A percentile compares a stretch with the other conserved stretches of the same genome.
Evolutionary conservation across 2,113 vertebrate species (phyloP).

Genomic region (Tenrec ecaudatus): DNA sequence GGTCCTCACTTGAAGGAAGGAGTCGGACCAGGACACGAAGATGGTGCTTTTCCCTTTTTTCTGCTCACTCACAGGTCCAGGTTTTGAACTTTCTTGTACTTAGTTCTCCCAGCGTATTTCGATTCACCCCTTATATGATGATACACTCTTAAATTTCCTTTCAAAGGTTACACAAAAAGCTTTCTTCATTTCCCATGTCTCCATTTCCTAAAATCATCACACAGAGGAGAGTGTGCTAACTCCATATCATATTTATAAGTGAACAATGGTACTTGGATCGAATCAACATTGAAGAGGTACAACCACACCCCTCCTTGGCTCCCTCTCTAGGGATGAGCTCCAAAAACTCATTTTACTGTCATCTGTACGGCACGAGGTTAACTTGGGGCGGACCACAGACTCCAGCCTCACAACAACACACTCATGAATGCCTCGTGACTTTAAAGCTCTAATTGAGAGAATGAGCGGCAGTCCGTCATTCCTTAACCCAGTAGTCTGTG

Average conservation of each 20-base stretch:
- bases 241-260: not conserved
- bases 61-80: not conserved
- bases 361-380: constrained; percentile 36
- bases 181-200: not conserved
- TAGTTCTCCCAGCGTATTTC: constrained; percentile 15
- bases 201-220: not conserved
- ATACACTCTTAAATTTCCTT: constrained; percentile 19
- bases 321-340: not conserved
- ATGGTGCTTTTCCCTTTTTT: constrained; percentile 1
- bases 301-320: constrained; percentile 27
- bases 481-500: not conserved
- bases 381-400: constrained; percentile 14
- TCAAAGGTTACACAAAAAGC: constrained; percentile 15
- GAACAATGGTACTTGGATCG: constrained; percentile 7
- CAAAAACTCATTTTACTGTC: constrained; percentile 32
- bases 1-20: not conserved
- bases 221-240: not conserved
- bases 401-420: not conserved
- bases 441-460: constrained; percentile 34
- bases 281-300: not conserved
- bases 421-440: constrained; percentile 34
- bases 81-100: not conserved
- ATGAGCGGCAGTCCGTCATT: not conserved
- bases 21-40: not conserved
- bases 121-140: not conserved